phyloP scores from a whole-genome alignment of 1,140 invertebrate species.

The Coenobita brevimanus region DNA sequence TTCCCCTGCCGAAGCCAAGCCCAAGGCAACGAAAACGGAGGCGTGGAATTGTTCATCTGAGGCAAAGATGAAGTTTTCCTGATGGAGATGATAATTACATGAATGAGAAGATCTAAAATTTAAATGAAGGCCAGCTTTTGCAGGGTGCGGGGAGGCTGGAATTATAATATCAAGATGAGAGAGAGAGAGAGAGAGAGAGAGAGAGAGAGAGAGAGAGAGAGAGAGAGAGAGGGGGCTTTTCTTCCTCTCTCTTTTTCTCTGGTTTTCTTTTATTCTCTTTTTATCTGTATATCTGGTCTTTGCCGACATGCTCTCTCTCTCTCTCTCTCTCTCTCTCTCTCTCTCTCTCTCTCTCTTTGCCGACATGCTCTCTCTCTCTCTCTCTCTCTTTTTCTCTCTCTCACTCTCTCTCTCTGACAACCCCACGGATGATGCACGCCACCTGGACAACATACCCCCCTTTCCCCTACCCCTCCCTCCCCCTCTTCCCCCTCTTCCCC shows the following conservation, averaged over 20 bases:
- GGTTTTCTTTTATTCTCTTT: no score
- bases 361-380: no score
- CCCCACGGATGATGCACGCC: no score
- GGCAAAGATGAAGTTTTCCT: slow-evolving; percentile 66
- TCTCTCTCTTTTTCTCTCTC: no score
- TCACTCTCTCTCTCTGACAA: no score
- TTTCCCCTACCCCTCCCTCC: no score
- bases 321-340: not conserved
- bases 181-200: slow-evolving; percentile 9
- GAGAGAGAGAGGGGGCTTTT: not conserved
- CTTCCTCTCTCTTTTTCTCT: not conserved
- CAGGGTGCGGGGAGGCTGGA: slow-evolving; percentile 32
- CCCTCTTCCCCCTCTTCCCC: no score
- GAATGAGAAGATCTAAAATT: slow-evolving; percentile 65
- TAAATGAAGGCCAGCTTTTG: slow-evolving; percentile 61
- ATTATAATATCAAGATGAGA: slow-evolving; percentile 48
- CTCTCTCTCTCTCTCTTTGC: no score
- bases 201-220: not conserved
- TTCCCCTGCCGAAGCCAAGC: not conserved
- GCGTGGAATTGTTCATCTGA: slow-evolving; percentile 57
- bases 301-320: not conserved
- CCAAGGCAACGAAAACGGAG: slow-evolving; percentile 17
- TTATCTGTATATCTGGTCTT: not conserved
- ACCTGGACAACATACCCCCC: no score
- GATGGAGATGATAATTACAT: slow-evolving; percentile 67